Base-by-base conservation (phyloP, 1,140 invertebrate genomes). In the Protaetia brevitarsis region DNA sequence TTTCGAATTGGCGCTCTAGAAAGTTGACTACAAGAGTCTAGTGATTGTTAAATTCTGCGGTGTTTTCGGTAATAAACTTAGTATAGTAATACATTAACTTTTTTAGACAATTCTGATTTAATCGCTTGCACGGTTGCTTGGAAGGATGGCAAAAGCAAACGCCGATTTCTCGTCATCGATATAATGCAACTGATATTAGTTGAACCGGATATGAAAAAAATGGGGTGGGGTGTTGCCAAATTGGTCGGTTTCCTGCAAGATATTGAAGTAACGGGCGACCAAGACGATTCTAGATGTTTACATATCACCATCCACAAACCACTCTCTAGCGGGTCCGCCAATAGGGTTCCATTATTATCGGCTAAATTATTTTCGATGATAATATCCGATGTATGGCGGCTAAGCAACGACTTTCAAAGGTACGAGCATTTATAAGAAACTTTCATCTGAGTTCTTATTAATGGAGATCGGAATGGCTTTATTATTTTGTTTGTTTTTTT, bases 331-430 rank as follows among this genome's bases (percentile, higher is more conserved):
- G 79, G 78, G 0, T 79, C 87, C 0, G 81, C 83, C 19, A 90
- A 89, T 64, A 81, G 90, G 30, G 84, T 88, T 2, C 92, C 95
- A 0, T 77, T 97, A 5, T 81, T 98, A 5, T 88, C 91, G 13
- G 93, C 95, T 0, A 95, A 94, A 78, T 98, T 99, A 87, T 98
- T 41, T 99, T 99, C 77, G 97, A 99, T 77, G 97, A 99, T 82
- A 95, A 99, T 77, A 99, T 99, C 67, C 84, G 97, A 8, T 98
- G 96, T 77, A 96, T 97, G 94, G 94, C 95, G 29, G 95, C 93
- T 23, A 94, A 93, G 79, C 93, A 94, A 80, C 75, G 87, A n/a
- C 76, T 88, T 26, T 86, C 85, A 2, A 88, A 94, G 87, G 91
- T 93, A 76, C n/a, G n/a, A n/a, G n/a, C n/a, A n/a, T n/a, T n/a